Conservation (phyloP, 2,888 invertebrate species). For the Adineta ricciae region DNA sequence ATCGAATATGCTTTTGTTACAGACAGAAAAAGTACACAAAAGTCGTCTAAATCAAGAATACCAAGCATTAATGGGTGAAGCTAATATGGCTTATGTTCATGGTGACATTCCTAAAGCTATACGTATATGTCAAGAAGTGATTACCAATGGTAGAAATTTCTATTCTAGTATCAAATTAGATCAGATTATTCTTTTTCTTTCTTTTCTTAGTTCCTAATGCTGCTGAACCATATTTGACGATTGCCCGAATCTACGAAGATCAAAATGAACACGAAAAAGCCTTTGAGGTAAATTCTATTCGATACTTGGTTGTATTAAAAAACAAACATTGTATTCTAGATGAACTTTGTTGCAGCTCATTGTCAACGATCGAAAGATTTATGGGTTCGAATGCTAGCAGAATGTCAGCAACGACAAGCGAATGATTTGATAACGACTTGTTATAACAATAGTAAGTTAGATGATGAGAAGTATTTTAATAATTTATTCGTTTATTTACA, state of each 20-base stretch:
- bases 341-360: conserved; percentile 72
- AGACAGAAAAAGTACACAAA: conserved; percentile 58
- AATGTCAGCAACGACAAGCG: conserved; percentile 64
- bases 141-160: conserved; percentile 46
- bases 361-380: conserved; percentile 62
- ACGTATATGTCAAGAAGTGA: conserved; percentile 81
- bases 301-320: too few relatives aligned
- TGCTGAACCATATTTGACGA: conserved; percentile 76
- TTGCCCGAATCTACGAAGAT: conserved; percentile 76
- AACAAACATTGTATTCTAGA: conserved; percentile 51
- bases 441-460: conserved; percentile 58
- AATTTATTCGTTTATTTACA: background rate
- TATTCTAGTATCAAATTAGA: conserved; percentile 54
- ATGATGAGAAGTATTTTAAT: background rate
- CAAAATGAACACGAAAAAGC: conserved; percentile 67
- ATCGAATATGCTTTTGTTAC: conserved; percentile 59
- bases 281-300: conserved; percentile 56
- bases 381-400: background rate
- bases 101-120: conserved; percentile 74
- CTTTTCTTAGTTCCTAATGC: conserved; percentile 61
- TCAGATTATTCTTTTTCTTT: background rate
- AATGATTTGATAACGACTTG: conserved; percentile 62
- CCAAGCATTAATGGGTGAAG: conserved; percentile 84
- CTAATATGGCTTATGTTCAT: conserved; percentile 73
- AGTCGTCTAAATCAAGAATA: conserved; percentile 56